A percentile compares a stretch with the other conserved stretches of the same genome.
These are phyloP conservation scores for Typhlomys cinereus DNA, from an alignment of 2,113 vertebrate genomes.

Conservation along the genomic window DNA sequence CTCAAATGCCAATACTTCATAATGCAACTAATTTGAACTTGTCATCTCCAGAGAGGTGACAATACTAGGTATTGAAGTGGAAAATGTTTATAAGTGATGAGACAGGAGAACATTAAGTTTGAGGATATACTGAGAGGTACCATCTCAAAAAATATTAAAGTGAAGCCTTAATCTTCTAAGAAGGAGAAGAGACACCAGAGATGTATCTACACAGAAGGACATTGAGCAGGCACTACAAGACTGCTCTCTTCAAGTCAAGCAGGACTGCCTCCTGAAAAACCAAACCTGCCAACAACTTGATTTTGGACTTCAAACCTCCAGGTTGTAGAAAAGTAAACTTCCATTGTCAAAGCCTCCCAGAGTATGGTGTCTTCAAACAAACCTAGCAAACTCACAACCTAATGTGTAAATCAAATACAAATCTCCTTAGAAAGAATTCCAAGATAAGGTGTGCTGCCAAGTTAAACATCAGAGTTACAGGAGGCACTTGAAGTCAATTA, in stretches of 20 bases:
- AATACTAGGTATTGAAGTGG: background rate
- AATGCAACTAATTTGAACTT: background rate
- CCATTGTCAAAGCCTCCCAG: background rate
- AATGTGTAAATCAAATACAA: background rate
- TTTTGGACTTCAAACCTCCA: background rate
- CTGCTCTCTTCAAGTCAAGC: background rate
- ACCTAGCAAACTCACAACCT: background rate
- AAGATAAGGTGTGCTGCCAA: background rate
- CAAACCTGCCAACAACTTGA: background rate
- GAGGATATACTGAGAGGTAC: background rate
- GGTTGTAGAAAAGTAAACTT: background rate
- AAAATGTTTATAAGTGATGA: background rate
- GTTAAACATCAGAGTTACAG: background rate
- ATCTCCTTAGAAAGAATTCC: background rate
- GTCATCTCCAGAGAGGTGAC: background rate
- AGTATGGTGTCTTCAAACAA: background rate
- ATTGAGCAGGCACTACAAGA: too few relatives aligned
- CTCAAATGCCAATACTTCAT: background rate
- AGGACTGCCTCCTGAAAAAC: background rate
- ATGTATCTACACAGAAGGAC: background rate
- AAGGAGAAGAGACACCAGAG: background rate
- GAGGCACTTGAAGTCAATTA: background rate
- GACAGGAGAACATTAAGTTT: background rate
- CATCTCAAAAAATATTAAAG: background rate
- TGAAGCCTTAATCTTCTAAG: background rate